Evolutionary conservation across 2,113 vertebrate genomes (phyloP).

Genomic region (Caranx ignobilis): DNA sequence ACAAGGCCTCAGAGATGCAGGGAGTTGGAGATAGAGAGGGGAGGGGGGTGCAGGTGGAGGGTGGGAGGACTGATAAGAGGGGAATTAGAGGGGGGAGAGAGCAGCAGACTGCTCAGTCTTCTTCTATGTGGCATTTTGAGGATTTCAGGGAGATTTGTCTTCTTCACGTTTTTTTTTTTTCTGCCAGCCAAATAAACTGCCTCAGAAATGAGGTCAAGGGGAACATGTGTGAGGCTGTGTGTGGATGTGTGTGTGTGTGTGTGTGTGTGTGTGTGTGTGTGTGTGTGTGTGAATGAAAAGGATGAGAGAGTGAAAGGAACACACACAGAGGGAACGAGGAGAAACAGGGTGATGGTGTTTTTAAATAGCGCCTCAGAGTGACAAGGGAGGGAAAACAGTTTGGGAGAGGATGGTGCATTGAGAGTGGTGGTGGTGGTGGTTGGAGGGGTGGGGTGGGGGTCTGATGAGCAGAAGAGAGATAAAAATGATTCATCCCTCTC

Average conservation of each 20-base stretch:
- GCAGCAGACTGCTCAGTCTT: constrained; percentile 41
- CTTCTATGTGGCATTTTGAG: constrained; percentile 60
- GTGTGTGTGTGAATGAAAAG: constrained; percentile 13
- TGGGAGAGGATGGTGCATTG: constrained; percentile 47
- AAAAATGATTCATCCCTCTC: constrained; percentile 69
- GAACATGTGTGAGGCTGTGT: constrained; percentile 27
- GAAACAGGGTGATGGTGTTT: constrained; percentile 57
- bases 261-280: constrained; percentile 2
- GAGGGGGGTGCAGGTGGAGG: constrained; percentile 33
- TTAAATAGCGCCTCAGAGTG: constrained; percentile 57
- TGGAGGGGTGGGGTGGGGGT: constrained; percentile 7
- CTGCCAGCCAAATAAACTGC: constrained; percentile 65
- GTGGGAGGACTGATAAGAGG: constrained; percentile 55
- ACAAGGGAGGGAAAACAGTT: constrained; percentile 54
- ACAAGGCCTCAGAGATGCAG: constrained; percentile 47
- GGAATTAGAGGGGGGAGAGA: constrained; percentile 31
- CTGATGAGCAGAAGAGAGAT: constrained; percentile 66
- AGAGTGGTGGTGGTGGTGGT: constrained; percentile 19
- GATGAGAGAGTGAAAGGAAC: constrained; percentile 44
- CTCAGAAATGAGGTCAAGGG: constrained; percentile 76
- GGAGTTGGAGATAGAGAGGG: constrained; percentile 37
- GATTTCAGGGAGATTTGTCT: constrained; percentile 72
- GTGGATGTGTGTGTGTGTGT: not conserved
- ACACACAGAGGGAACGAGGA: constrained; percentile 29
- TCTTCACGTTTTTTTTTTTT: constrained; percentile 45